phyloP scores from a whole-genome alignment of 2,888 invertebrate species.

The Luperina nickerlii region DNA sequence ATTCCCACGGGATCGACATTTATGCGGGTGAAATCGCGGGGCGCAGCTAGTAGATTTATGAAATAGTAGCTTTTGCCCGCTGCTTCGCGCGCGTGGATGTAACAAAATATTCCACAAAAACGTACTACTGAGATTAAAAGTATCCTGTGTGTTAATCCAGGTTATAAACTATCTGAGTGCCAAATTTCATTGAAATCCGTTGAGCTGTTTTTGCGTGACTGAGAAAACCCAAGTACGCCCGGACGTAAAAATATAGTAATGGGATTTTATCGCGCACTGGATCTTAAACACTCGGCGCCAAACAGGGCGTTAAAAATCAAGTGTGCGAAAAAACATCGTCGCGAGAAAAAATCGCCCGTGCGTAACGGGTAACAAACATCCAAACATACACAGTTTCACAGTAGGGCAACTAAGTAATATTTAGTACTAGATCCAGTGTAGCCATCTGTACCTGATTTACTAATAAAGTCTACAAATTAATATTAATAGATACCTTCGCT shows the following conservation, averaged over 20 bases:
- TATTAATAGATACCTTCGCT: conserved; percentile 11
- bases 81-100: neutral
- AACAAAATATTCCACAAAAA: neutral
- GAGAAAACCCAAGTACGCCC: no score
- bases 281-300: neutral
- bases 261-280: no score
- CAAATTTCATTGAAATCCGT: neutral
- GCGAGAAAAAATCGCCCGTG: neutral
- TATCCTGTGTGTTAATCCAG: neutral
- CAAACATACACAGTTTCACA: neutral
- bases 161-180: neutral
- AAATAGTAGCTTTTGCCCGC: neutral
- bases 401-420: neutral
- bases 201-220: neutral
- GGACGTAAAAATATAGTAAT: no score
- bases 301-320: neutral
- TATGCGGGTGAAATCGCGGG: no score
- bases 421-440: neutral
- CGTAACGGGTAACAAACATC: neutral
- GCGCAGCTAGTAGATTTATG: neutral
- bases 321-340: neutral
- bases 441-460: conserved; percentile 5
- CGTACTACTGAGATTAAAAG: neutral
- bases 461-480: conserved; percentile 18
- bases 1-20: no score